A percentile compares a stretch with the other conserved stretches of the same genome.
These are phyloP conservation scores for Trissolcus basalis DNA, from an alignment of 1,140 invertebrate species.

Conservation along the genomic window DNA sequence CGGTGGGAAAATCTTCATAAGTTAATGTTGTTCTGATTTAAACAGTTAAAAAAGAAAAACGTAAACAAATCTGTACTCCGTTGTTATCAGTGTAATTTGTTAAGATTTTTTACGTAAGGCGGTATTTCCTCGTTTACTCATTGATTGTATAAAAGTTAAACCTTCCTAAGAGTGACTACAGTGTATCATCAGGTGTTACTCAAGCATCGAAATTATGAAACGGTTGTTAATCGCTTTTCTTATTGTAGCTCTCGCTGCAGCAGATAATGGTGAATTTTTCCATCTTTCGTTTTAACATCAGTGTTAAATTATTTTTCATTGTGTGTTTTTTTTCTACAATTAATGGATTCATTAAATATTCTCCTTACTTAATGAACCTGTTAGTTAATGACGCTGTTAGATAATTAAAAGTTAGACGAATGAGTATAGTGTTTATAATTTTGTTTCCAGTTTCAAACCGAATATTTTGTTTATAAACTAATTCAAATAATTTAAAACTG, in stretches of 20 bases:
- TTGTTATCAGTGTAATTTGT: neutral
- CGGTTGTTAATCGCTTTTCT: neutral
- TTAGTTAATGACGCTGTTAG: too few species aligned
- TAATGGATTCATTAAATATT: too few species aligned
- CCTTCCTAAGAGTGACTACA: neutral
- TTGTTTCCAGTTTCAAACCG: too few species aligned
- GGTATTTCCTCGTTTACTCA: conserved; percentile 2
- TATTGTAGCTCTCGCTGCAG: neutral
- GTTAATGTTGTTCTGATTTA: too few species aligned
- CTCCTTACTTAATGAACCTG: too few species aligned
- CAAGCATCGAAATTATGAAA: neutral
- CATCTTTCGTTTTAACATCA: neutral
- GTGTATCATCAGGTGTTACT: conserved; percentile 1
- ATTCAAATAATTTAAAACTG: too few species aligned
- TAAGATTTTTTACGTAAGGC: neutral
- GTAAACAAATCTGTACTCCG: neutral
- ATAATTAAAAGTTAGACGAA: too few species aligned
- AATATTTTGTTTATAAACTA: too few species aligned
- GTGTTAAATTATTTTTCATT: too few species aligned
- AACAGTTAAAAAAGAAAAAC: neutral
- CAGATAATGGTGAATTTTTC: neutral
- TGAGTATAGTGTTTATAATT: too few species aligned
- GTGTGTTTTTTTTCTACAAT: too few species aligned
- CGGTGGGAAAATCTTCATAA: too few species aligned
- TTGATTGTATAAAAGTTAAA: conserved; percentile 2